Conservation (phyloP, 2,888 invertebrate species). For the Dynastes hyllus region DNA sequence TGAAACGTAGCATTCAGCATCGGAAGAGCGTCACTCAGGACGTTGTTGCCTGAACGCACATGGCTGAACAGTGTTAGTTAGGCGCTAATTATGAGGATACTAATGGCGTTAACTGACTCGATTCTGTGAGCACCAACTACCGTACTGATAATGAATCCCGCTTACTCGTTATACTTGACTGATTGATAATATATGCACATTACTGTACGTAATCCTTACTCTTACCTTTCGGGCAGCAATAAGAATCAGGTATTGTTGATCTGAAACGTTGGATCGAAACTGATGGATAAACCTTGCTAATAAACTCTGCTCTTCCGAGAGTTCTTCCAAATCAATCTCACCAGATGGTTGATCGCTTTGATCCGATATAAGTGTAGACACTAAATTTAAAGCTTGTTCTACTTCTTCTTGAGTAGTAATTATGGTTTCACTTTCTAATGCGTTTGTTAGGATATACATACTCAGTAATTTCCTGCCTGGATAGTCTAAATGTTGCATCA, state of each 20-base stretch:
- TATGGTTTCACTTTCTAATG: conserved; percentile 90
- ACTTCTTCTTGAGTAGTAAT: conserved; percentile 93
- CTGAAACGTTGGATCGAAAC: conserved; percentile 84
- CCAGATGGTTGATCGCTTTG: conserved; percentile 81
- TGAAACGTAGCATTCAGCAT: too few species aligned
- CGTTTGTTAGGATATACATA: conserved; percentile 91
- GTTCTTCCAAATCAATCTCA: conserved; percentile 92
- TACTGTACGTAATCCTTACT: not conserved
- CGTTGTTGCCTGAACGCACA: too few species aligned
- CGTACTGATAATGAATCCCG: too few species aligned
- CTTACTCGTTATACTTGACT: too few species aligned
- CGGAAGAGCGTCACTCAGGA: too few species aligned
- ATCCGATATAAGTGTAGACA: conserved; percentile 90
- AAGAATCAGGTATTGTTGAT: conserved; percentile 93
- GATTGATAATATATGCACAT: not conserved
- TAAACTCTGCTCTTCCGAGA: conserved; percentile 96
- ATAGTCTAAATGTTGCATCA: conserved; percentile 92
- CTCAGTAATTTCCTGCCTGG: conserved; percentile 89
- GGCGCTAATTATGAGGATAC: too few species aligned
- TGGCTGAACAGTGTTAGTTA: too few species aligned
- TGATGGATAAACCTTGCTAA: conserved; percentile 92
- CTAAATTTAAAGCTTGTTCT: conserved; percentile 75
- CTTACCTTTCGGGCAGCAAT: conserved; percentile 86
- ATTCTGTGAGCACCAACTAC: too few species aligned
- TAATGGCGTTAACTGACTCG: too few species aligned